Evolutionary conservation across 2,113 vertebrate genomes (phyloP).

Genomic region (Cervus canadensis): DNA sequence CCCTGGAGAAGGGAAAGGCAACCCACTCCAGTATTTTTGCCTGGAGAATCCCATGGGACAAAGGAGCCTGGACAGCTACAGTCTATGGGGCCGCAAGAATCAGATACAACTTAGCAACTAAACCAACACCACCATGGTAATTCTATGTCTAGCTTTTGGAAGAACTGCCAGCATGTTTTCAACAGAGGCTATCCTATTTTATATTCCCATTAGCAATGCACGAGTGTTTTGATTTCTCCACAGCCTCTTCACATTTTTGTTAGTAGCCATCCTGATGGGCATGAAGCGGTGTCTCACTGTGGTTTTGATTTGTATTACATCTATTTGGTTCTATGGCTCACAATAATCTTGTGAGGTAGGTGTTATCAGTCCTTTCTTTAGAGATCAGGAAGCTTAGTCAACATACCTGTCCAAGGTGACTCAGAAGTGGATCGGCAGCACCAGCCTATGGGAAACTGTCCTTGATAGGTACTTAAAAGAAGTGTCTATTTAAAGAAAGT

Average conservation of each 20-base stretch:
- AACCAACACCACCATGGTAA: neutral
- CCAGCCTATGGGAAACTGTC: neutral
- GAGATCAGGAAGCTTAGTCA: neutral
- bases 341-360: neutral
- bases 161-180: neutral
- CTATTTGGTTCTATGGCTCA: neutral
- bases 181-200: neutral
- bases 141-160: neutral
- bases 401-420: neutral
- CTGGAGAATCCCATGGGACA: neutral
- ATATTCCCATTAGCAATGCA: neutral
- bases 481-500: neutral
- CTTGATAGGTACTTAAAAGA: neutral
- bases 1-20: neutral
- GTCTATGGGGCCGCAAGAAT: neutral
- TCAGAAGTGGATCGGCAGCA: neutral
- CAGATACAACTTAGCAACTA: neutral
- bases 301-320: neutral
- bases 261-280: neutral
- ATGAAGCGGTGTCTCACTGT: neutral
- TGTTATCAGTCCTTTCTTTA: neutral
- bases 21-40: neutral
- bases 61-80: neutral
- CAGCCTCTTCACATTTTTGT: neutral
- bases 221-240: neutral